A percentile compares a stretch with the other conserved stretches of the same genome.
Conservation (phyloP, 1,140 invertebrate genomes). For the Drosophila triauraria region DNA sequence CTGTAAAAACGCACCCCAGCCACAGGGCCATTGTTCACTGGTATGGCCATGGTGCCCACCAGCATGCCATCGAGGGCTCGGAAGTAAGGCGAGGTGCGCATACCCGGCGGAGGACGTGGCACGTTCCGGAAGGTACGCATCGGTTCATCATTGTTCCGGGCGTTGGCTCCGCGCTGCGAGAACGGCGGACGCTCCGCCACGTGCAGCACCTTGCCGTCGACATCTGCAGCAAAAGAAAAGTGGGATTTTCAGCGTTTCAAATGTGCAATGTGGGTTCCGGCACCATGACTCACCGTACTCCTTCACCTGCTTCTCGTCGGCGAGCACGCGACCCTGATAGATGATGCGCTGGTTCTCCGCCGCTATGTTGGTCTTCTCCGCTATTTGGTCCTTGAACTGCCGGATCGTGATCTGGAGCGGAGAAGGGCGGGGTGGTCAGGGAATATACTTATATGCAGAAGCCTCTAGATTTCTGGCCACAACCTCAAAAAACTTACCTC, state of each 20-base stretch:
- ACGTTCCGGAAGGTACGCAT: constrained; percentile 70
- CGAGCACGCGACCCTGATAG: constrained; percentile 95
- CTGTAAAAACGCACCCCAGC: constrained; percentile 47
- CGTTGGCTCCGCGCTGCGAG: constrained; percentile 69
- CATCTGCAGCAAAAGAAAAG: constrained; percentile 87
- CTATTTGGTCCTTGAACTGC: constrained; percentile 94
- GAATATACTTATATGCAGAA: constrained; percentile 12
- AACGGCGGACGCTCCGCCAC: constrained; percentile 95
- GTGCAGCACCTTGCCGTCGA: constrained; percentile 96
- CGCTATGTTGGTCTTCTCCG: constrained; percentile 90
- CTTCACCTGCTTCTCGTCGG: constrained; percentile 94
- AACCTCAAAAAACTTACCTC: constrained; percentile 88
- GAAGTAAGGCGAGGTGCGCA: constrained; percentile 80
- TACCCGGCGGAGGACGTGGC: constrained; percentile 68
- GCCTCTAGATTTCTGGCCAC: constrained; percentile 39
- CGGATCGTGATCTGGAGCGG: constrained; percentile 91
- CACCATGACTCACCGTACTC: constrained; percentile 91
- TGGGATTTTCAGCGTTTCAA: not conserved
- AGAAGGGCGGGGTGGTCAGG: constrained; percentile 1
- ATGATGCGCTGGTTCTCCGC: constrained; percentile 95
- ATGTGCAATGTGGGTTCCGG: not conserved
- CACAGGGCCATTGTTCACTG: constrained; percentile 66
- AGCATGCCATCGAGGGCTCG: constrained; percentile 82
- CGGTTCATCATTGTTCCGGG: constrained; percentile 83
- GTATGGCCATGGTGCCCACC: constrained; percentile 88